Evolutionary conservation across 2,797 vertebrate genomes (phyloP).

Genomic region (Orientallactaga sibirica): DNA sequence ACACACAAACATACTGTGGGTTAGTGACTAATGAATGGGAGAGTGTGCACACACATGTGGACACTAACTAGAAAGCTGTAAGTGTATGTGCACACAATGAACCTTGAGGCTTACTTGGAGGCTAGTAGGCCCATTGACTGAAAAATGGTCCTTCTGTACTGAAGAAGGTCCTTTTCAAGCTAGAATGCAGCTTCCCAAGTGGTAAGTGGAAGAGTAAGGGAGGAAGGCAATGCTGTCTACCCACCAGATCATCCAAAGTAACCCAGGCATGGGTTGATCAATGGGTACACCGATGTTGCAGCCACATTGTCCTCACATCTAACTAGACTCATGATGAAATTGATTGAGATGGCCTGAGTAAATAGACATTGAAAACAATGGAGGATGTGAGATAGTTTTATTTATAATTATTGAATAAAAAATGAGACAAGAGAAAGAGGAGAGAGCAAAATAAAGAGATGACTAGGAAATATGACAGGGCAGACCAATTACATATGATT

Average conservation of each 20-base stretch:
- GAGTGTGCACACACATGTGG: neutral
- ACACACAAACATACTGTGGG: neutral
- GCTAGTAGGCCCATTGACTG: too few species aligned
- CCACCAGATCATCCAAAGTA: too few species aligned
- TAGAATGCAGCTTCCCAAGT: too few species aligned
- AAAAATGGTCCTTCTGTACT: too few species aligned
- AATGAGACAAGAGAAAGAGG: neutral
- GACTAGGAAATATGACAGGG: neutral
- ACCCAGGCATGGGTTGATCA: too few species aligned
- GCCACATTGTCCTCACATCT: too few species aligned
- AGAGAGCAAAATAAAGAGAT: neutral
- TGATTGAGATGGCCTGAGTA: neutral
- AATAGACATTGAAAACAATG: neutral
- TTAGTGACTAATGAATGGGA: neutral
- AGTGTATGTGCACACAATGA: neutral
- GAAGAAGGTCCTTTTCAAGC: too few species aligned
- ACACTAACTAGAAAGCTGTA: neutral
- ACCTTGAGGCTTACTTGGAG: too few species aligned
- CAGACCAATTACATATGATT: neutral
- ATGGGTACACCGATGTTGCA: too few species aligned
- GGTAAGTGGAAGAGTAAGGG: too few species aligned
- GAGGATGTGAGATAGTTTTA: neutral
- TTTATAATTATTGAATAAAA: neutral
- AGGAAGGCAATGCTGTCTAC: too few species aligned
- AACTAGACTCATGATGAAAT: neutral